These are phyloP conservation scores for Eurystomus gularis DNA, from an alignment of 2,113 vertebrate species.

Conservation along the genomic window DNA sequence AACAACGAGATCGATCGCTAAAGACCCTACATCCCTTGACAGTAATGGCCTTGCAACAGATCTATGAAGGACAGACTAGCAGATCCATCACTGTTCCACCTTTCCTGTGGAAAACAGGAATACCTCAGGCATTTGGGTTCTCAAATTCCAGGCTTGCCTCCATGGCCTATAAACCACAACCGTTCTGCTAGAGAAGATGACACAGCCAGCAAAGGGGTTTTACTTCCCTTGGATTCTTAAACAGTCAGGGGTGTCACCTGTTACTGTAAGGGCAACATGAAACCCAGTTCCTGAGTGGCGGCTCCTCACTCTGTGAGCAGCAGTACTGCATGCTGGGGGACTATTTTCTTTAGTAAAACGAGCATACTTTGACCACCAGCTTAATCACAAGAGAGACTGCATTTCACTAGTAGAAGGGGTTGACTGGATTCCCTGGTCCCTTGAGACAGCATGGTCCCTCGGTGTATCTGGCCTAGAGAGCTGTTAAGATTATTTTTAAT, in stretches of 20 bases:
- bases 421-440: background rate
- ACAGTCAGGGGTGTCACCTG: background rate
- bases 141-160: background rate
- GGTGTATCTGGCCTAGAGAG: background rate
- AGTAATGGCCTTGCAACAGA: background rate
- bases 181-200: background rate
- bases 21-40: background rate
- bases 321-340: background rate
- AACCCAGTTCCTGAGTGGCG: background rate
- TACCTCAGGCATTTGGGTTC: background rate
- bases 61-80: background rate
- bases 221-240: background rate
- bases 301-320: background rate
- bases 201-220: background rate
- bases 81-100: background rate
- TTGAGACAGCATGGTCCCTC: background rate
- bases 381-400: background rate
- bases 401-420: background rate
- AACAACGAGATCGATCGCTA: fast-evolving
- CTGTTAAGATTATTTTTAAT: background rate
- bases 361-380: background rate
- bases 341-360: background rate
- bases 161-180: background rate
- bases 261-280: background rate
- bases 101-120: background rate